These are phyloP conservation scores for Brachionus rotundiformis DNA, from an alignment of 1,140 invertebrate genomes.

Conservation along the genomic window DNA sequence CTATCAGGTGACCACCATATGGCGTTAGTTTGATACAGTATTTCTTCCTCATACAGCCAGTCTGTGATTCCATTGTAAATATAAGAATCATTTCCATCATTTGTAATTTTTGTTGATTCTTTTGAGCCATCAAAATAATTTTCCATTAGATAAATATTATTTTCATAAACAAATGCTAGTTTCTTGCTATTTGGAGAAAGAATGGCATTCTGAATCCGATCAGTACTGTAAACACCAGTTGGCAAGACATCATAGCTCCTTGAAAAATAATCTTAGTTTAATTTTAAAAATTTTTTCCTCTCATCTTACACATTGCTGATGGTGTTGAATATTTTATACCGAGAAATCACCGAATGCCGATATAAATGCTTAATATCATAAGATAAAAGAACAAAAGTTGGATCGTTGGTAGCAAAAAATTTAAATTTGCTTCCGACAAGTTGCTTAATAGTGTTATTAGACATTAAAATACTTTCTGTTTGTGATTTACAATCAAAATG, in stretches of 20 bases:
- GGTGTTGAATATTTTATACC: constrained; percentile 49
- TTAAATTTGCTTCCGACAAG: constrained; percentile 26
- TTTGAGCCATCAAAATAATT: constrained; percentile 24
- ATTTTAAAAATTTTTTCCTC: background rate
- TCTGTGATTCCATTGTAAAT: constrained; percentile 48
- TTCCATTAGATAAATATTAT: constrained; percentile 44
- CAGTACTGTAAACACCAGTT: constrained; percentile 13
- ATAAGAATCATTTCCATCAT: background rate
- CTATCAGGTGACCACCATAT: constrained; percentile 52
- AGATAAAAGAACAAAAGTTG: constrained; percentile 8
- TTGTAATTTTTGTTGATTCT: constrained; percentile 27
- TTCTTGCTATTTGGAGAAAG: constrained; percentile 46
- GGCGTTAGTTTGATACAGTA: constrained; percentile 39
- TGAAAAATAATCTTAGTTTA: background rate
- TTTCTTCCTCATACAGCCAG: constrained; percentile 52
- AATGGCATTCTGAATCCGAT: constrained; percentile 39
- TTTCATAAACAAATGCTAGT: constrained; percentile 48
- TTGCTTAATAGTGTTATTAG: constrained; percentile 47
- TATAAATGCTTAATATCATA: constrained; percentile 42
- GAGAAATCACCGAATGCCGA: constrained; percentile 21
- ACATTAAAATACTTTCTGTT: constrained; percentile 30
- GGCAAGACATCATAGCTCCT: constrained; percentile 48
- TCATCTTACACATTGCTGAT: constrained; percentile 49
- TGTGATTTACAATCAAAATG: constrained; percentile 20
- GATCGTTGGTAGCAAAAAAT: constrained; percentile 36